Conservation (phyloP, 92 coral and sea anemone genomes). For the Parazoanthus swiftii region DNA sequence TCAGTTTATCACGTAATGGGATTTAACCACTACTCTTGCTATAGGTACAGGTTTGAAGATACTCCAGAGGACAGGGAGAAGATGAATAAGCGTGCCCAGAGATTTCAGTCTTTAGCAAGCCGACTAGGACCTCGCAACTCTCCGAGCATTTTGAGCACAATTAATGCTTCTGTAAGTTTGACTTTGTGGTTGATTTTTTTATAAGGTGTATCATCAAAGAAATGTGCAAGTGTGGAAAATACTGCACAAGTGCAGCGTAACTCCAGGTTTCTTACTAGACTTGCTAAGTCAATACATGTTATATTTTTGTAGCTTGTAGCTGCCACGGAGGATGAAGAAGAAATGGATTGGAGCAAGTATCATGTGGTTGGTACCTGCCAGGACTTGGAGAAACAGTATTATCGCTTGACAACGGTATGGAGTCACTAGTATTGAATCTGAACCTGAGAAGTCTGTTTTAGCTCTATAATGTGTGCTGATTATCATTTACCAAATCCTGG, state of each 20-base stretch:
- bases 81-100: slow-evolving; percentile 86
- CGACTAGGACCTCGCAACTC: slow-evolving; percentile 55
- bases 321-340: slow-evolving; percentile 86
- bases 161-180: slow-evolving; percentile 79
- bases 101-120: slow-evolving; percentile 67
- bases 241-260: too few relatives aligned
- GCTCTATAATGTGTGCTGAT: not conserved
- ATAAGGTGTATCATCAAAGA: not conserved
- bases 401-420: slow-evolving; percentile 87
- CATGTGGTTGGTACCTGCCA: slow-evolving; percentile 97
- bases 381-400: slow-evolving; percentile 81
- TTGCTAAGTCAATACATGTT: not conserved
- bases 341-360: slow-evolving; percentile 94
- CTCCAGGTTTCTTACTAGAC: not conserved
- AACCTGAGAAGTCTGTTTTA: not conserved
- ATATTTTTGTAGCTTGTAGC: slow-evolving; percentile 17
- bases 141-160: slow-evolving; percentile 71
- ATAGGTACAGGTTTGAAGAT: slow-evolving; percentile 51
- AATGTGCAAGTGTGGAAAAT: not conserved
- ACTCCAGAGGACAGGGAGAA: slow-evolving; percentile 86
- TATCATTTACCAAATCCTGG: not conserved
- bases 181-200: not conserved
- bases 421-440: not conserved
- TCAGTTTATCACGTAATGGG: too few relatives aligned
- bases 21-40: slow-evolving; percentile 29